phyloP scores from a whole-genome alignment of 2,888 invertebrate genomes.

The Podabrus alpinus region DNA sequence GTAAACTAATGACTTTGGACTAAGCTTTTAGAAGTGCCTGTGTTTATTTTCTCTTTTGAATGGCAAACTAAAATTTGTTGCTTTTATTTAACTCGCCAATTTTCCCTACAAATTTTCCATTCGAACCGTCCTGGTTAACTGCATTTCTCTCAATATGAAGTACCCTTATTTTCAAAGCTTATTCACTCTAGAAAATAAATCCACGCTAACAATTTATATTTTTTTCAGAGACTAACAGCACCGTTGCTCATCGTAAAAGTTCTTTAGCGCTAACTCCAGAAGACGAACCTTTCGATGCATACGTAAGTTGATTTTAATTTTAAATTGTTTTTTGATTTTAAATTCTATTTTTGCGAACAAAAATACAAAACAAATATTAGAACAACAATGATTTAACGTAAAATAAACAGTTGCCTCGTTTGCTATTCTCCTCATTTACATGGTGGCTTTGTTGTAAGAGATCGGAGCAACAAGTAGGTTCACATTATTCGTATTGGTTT shows the following conservation, averaged over 20 bases:
- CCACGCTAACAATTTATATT: slow-evolving; percentile 15
- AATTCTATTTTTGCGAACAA: background rate
- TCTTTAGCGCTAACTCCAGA: slow-evolving; percentile 73
- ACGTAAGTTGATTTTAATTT: slow-evolving; percentile 60
- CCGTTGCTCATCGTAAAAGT: slow-evolving; percentile 66
- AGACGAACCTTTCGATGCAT: slow-evolving; percentile 70
- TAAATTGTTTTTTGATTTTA: background rate
- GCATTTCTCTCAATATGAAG: slow-evolving; percentile 14
- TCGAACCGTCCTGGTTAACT: background rate
- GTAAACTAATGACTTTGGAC: slow-evolving; percentile 3
- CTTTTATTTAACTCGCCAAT: slow-evolving; percentile 8
- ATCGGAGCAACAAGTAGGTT: background rate
- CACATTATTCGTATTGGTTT: background rate
- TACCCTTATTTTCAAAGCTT: background rate
- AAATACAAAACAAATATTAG: background rate
- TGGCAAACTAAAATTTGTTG: background rate
- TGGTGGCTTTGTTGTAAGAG: background rate
- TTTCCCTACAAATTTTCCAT: background rate
- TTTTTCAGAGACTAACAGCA: slow-evolving; percentile 61
- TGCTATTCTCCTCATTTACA: background rate
- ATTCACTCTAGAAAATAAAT: background rate
- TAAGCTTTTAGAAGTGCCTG: background rate
- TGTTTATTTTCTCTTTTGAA: slow-evolving; percentile 3
- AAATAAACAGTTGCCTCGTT: background rate
- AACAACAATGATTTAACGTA: background rate